Evolutionary conservation across 2,113 vertebrate species (phyloP), one percentile per base, ranked within the genome.

Genomic region (Gymnorhina tibicen): DNA sequence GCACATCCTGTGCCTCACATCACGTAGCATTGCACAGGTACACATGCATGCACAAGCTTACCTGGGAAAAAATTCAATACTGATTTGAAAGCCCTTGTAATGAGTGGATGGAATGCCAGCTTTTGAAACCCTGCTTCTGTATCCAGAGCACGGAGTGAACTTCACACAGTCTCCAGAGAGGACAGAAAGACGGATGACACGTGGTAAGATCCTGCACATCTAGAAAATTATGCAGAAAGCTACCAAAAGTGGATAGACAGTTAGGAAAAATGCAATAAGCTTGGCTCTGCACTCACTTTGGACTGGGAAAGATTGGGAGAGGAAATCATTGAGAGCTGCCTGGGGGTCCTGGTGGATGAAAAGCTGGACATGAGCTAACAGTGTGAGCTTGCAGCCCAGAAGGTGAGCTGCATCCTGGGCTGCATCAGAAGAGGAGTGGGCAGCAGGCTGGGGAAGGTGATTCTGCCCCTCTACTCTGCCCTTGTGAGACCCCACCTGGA

Each of bases 401-500:
- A 35, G 17, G 17, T 44, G 37, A 42, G 5, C 22, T 44, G 13
- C 37, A 30, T 67, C 28, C 23, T 52, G 68, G 19, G 18, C 52
- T 89, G 22, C 23, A 50, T 23, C 32, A 44, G 35, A 67, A 37
- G 11, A 16, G 44, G 27, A 17, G 23, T 0, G 2, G 33, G 10
- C 59, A 59, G 28, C 33, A 67, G 19, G 10, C 2, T 24, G 28
- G 37, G 23, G 44, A 37, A 46, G 19, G 23, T 44, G 44, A 67
- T 52, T 59, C 44, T 81, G 58, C 27, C 15, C 52, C 16, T 64
- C 26, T 58, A 13, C 11, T 58, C 52, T 44, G 22, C 27, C 24
- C 19, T 44, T 0, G 0, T 37, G 44, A n/a, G 37, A 50, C 16
- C 10, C 23, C 16, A n/a, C 33, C 10, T 81, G 11, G 13, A 30